These are phyloP conservation scores for Thereva unica DNA, from an alignment of 2,888 invertebrate genomes.

Conservation along the genomic window DNA sequence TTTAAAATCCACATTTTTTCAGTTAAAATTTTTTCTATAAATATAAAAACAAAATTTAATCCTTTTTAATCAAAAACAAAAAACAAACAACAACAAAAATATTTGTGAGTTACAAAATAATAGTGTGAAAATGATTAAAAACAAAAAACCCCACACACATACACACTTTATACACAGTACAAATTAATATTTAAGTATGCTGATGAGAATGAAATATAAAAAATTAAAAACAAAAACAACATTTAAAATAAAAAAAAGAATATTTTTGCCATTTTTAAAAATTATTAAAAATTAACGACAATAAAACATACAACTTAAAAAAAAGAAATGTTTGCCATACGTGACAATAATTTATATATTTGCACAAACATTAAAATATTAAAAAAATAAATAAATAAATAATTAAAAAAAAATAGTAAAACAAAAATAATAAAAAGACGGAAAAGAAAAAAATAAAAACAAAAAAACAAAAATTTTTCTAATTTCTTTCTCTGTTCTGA, in stretches of 20 bases:
- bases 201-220: not conserved
- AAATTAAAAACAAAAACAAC: constrained; percentile 12
- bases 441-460: not conserved
- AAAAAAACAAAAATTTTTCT: not conserved
- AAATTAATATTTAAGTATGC: constrained; percentile 36
- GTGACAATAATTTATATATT: constrained; percentile 24
- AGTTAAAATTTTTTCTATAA: too few species aligned
- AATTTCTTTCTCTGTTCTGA: too few species aligned
- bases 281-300: constrained; percentile 17
- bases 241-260: not conserved
- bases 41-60: too few species aligned
- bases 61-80: not conserved
- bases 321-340: constrained; percentile 24
- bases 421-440: not conserved
- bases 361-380: not conserved
- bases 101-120: too few species aligned
- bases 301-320: not conserved
- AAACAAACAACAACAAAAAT: constrained; percentile 10
- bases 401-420: not conserved
- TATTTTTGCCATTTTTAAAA: too few species aligned
- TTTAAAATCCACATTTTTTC: too few species aligned
- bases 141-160: constrained; percentile 9
- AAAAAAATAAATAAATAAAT: constrained; percentile 1
- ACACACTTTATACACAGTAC: constrained; percentile 36
- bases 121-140: too few species aligned